Evolutionary conservation across 2,797 vertebrate genomes (phyloP).

Genomic region (Chaenodraco wilsoni): DNA sequence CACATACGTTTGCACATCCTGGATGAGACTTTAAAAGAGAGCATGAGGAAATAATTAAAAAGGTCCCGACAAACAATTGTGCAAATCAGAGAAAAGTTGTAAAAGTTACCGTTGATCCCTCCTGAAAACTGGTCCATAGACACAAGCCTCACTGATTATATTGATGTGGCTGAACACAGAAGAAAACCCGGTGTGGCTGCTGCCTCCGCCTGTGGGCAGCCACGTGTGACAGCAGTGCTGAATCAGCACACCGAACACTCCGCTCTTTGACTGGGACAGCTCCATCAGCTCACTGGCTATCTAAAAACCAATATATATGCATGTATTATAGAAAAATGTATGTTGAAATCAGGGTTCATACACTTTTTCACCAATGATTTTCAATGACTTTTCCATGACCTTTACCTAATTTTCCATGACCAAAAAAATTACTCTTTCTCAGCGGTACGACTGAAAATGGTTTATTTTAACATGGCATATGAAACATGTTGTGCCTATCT

Average conservation of each 20-base stretch:
- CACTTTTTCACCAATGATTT: too few relatives aligned
- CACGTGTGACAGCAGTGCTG: conserved; percentile 90
- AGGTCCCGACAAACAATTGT: rapidly evolving
- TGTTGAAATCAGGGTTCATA: background rate
- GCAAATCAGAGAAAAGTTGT: background rate
- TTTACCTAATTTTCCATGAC: too few relatives aligned
- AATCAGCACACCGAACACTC: conserved; percentile 90
- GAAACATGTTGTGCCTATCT: too few relatives aligned
- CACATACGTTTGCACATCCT: conserved; percentile 91
- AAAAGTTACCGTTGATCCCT: conserved; percentile 90
- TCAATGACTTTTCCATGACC: too few relatives aligned
- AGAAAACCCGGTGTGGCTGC: conserved; percentile 67
- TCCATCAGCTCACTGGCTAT: conserved; percentile 87
- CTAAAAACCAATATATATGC: conserved; percentile 71
- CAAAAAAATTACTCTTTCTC: too few relatives aligned
- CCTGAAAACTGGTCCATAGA: conserved; percentile 93
- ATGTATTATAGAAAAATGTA: background rate
- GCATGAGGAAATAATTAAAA: background rate
- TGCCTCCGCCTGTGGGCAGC: conserved; percentile 73
- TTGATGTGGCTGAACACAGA: conserved; percentile 85
- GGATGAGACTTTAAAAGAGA: conserved; percentile 84
- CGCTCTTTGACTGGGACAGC: conserved; percentile 89
- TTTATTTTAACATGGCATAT: too few relatives aligned
- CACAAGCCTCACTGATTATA: conserved; percentile 89
- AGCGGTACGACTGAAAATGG: too few relatives aligned